Evolutionary conservation across 1,140 invertebrate genomes (phyloP), one percentile per base, ranked within the genome.

Genomic region (Drosophila sechellia): DNA sequence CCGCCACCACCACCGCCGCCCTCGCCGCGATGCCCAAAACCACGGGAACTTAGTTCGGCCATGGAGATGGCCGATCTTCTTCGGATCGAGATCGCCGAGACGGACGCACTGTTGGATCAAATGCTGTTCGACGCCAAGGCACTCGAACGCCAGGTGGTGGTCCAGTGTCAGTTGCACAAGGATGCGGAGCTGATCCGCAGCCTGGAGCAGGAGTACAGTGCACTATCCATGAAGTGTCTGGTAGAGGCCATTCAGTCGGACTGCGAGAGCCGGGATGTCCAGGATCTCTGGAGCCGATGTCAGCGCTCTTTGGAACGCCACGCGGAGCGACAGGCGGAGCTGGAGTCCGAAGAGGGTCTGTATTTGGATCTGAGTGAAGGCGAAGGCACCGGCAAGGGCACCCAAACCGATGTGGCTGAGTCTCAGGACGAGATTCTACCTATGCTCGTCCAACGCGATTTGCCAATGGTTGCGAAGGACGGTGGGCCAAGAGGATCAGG

Each of bases 1-100:
- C 64, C 63, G 5, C 56, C 77, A 5, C 81, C 81, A 35, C 68
- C 72, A 11, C 79, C 79, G n/a, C 81, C 81, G 5, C 77, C 81
- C 4, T 85, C 81, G 4, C 81, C 81, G 0, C 77, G 81, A 1
- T 74, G 39, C n/a, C 59, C 70, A 0, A 48, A 53, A 31, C 35
- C 48, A 3, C 22, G 10, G 11, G 77, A 73, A 15, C 15, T 57
- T 4, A 39, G 37, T 17, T 8, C 35, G 17, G 45, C 74, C 12
- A 8, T 75, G 31, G 17, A 65, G 8, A 13, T 20, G 27, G 34
- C 59, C 10, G 39, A 64, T 3, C 31, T 58, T 2, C 49, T 85
- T 6, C 8, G 25, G 34, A 59, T 58, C 6, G 59, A 80, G 13
- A 77, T 56, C 15, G 17, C 43, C 3, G 3, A 50, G 17, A 80